Percentiles rank a stretch among this genome's conserved stretches.
These are phyloP conservation scores for Etheostoma perlongum DNA, from an alignment of 2,797 vertebrate genomes.

Conservation along the genomic window DNA sequence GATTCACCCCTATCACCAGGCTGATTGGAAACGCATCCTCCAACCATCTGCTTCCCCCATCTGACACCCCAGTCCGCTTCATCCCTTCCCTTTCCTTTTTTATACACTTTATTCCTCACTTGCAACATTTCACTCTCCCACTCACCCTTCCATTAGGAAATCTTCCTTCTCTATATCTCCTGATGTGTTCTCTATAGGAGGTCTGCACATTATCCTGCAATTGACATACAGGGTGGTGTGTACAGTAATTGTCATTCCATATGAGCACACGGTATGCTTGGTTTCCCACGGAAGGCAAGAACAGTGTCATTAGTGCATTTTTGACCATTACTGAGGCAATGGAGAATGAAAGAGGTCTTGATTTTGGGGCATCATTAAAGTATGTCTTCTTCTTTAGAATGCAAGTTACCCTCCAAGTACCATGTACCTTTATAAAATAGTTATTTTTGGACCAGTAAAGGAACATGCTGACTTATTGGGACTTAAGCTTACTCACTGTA, in stretches of 20 bases:
- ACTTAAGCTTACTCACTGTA: too few species aligned
- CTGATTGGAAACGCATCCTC: constrained; percentile 66
- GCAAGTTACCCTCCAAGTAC: not conserved
- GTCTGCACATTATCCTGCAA: constrained; percentile 25
- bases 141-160: constrained; percentile 11
- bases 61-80: constrained; percentile 67
- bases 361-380: not conserved
- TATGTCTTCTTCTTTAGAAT: not conserved
- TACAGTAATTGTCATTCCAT: constrained; percentile 27
- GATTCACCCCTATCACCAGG: constrained; percentile 61
- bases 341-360: constrained; percentile 64
- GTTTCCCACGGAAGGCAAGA: constrained; percentile 47
- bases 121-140: constrained; percentile 9
- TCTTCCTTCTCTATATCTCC: constrained; percentile 20
- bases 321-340: constrained; percentile 66
- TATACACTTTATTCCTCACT: constrained; percentile 26
- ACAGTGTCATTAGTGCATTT: constrained; percentile 62
- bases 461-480: too few species aligned
- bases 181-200: constrained; percentile 19
- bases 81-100: constrained; percentile 33
- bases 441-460: not conserved
- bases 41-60: constrained; percentile 79
- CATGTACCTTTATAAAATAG: not conserved
- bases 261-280: constrained; percentile 33
- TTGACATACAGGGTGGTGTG: constrained; percentile 31